Base-by-base conservation (phyloP, 2,888 invertebrate genomes). In the Arenicola marina region DNA sequence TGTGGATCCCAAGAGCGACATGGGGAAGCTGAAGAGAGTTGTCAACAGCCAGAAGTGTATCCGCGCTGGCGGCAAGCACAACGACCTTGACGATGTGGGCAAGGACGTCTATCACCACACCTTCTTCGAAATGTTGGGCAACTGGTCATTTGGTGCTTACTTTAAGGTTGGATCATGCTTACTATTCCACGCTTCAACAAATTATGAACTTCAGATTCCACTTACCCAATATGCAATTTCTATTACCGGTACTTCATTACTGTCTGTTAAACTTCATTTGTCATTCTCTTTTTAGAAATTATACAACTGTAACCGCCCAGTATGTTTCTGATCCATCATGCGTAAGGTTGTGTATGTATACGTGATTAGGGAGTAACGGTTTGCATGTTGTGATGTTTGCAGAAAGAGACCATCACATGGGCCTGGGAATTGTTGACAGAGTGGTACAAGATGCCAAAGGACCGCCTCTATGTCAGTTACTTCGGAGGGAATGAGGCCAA, bases 71-170 rank as follows among this genome's bases (percentile, higher is more conserved):
- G 99, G 99, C 56, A 99, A 99, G 85, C 99, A 99, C 84, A 99
- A 99, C 84, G 99, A 99, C 85, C 86, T 99, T 65, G 99, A 99
- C 85, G 99, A 99, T 87, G 99, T 99, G 11, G 99, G 99, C 34
- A 98, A 98, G 86, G 99, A 99, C 87, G 95, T 97, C 1, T 99
- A 99, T 79, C 99, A 99, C 87, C 99, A 99, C 78, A 99, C 99
- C 2, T 99, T 98, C 85, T 99, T 99, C 85, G 99, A 99, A 87
- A 99, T 99, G 99, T 88, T 99, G 87, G 99, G 99, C 4, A 99
- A 99, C 83, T 99, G 99, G 99, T 99, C 98, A 0, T 99, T 99
- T 86, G 98, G 98, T n/a, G 97, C 99, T 84, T 99, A 98, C 82
- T 99, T 99, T 83, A 99, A 99, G 85, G 89, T 88, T n/a, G n/a